Base-by-base conservation (phyloP, 2,797 vertebrate species). In the Chaenodraco wilsoni region DNA sequence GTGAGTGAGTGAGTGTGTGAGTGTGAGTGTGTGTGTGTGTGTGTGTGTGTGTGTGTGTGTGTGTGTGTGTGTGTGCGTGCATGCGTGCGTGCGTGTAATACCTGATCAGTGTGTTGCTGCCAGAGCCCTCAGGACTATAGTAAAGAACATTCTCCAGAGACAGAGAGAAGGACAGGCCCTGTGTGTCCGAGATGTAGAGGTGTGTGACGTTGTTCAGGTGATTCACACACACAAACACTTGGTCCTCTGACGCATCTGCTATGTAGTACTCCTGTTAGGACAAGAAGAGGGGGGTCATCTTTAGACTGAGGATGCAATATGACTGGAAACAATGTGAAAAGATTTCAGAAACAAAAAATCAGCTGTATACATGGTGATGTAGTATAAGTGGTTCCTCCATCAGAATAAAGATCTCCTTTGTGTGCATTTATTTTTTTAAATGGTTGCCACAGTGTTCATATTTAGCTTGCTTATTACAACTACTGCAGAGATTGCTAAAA, bases 191-290 rank as follows among this genome's bases (percentile, higher is more conserved):
- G 94, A 99, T 99, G 92, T 99, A 99, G 49, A 99, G 93, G 88
- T 99, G 96, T 41, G 97, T 99, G 21, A 94, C 87, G 81, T 97
- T 99, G 95, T 97, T 95, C 56, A 94, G 91, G 17, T 98, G 97
- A 86, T 96, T 98, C 89, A 99, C 98, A 0, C 98, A 99, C 71
- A 98, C 98, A 17, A 99, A 99, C 89, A 99, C 98, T 81, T 99
- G 97, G 81, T 99, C 98, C 89, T 99, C 98, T 0, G 96, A 99
- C 2, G 98, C 97, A 0, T 99, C 98, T 0, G 97, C 97, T 0
- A 99, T 94, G 73, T 99, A 99, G 87, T 97, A 99, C 67, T 99
- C 97, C 98, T 99, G 91, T 60, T 40, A 46, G 23, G 21, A 2
- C 14, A 21, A 44, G 1, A 3, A 4, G 11, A 11, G 45, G 21